Conservation (phyloP, 2,888 invertebrate species). For the Synanthedon tipuliformis region DNA sequence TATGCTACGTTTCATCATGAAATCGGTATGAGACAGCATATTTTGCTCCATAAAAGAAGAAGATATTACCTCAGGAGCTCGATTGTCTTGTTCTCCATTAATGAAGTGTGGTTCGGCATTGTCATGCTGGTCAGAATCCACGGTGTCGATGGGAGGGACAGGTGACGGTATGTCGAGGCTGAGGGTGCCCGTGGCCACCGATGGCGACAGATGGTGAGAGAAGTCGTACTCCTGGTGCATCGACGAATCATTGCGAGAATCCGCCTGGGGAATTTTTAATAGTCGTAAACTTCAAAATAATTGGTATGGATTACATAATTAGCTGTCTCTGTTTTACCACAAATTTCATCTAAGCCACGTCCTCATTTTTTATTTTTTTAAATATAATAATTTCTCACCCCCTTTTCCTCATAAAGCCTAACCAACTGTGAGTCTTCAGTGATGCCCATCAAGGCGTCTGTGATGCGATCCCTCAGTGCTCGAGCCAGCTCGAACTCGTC, state of each 20-base stretch:
- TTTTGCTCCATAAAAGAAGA: neutral
- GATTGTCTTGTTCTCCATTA: slow-evolving; percentile 21
- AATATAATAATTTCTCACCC: slow-evolving; percentile 58
- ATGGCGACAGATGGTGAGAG: slow-evolving; percentile 59
- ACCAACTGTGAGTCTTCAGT: slow-evolving; percentile 81
- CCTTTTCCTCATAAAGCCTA: slow-evolving; percentile 82
- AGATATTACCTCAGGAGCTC: slow-evolving; percentile 27
- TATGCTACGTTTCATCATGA: no score
- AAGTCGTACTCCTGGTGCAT: slow-evolving; percentile 66
- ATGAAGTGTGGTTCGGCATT: slow-evolving; percentile 19
- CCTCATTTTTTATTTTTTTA: neutral
- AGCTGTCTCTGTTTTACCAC: no score
- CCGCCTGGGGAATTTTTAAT: slow-evolving; percentile 42
- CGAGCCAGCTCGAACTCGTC: slow-evolving; percentile 95
- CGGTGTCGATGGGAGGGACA: slow-evolving; percentile 45
- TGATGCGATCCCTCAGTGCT: slow-evolving; percentile 88
- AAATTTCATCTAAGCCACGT: neutral
- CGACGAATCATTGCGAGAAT: slow-evolving; percentile 72
- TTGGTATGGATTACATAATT: neutral
- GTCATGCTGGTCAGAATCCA: slow-evolving; percentile 21
- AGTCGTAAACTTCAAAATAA: neutral
- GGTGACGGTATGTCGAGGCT: slow-evolving; percentile 61
- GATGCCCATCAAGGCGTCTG: slow-evolving; percentile 82
- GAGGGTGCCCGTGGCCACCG: slow-evolving; percentile 44
- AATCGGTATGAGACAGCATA: no score